Evolutionary conservation across 2,113 vertebrate species (phyloP), one percentile per base, ranked within the genome.

Genomic region (Kryptolebias marmoratus): DNA sequence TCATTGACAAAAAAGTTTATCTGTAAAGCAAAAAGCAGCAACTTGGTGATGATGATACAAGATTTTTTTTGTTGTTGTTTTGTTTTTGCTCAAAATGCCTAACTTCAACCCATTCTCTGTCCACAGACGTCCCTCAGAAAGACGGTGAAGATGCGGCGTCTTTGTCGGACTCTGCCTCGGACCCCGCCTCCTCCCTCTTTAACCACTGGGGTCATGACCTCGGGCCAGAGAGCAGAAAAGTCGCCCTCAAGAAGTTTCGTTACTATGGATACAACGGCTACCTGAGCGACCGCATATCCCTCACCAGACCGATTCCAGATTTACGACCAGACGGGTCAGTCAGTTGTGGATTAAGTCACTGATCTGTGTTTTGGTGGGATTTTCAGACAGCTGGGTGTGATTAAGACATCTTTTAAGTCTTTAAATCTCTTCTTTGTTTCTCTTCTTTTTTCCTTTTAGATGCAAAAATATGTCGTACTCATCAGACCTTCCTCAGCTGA

Each of bases 181-280:
- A 97, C 81, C 47, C 81, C 0, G 76, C 82, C 53, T 95, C 96
- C 1, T 95, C 96, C 0, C 94, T 99, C 28, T 99, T 99, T 66
- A 92, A 93, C 31, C 96, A 94, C 87, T 99, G 97, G 97, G 97
- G 97, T 73, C 96, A 93, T 66, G 96, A 98, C 72, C 94, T 98
- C 7, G 96, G 94, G 66, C 95, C 96, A 0, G 96, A 98, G 86
- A 95, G 94, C 60, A 90, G 95, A 27, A 92, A 95, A 4, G 66
- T 93, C 0, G 97, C 97, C 0, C 94, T 98, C 16, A 96, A 94
- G 66, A 96, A 96, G 74, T 98, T 99, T 89, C 96, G 96, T 85
- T 98, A 98, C 85, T 98, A 97, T 0, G 97, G 97, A 58, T 99
- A 99, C 92, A 99, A 99, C 0, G 94, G 97, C 28, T 98, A 97